Base-by-base conservation (phyloP, 2,888 invertebrate species). In the Phyllotreta striolata region DNA sequence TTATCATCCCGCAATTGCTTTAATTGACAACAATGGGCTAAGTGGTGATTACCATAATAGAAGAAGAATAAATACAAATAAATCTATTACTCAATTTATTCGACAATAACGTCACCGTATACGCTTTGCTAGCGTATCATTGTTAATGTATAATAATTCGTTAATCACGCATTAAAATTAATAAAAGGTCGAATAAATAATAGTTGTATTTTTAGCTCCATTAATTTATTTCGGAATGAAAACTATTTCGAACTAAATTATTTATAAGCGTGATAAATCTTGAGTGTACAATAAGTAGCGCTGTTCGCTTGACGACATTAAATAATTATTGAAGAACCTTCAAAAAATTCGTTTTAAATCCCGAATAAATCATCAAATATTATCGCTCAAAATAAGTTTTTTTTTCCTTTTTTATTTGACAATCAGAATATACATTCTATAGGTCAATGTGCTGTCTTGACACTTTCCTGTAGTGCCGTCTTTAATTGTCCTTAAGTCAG, bases 21-120 rank as follows among this genome's bases (percentile, higher is more conserved):
- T 77, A 77, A 78, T 78, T 78, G 77, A 77, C 73, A 3, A 74
- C 77, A 75, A 74, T 75, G 71, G 65, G 66, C 66, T 70, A 73
- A 73, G 73, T 70, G 69, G 69, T 69, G 72, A 72, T 73, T 71
- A 72, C 70, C 63, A 72, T 72, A 68, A 71, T 73, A 70, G 70
- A 73, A 72, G 70, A 69, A 70, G 70, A 58, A 54, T 34, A 63
- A 24, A 63, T 59, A 66, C 66, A 69, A 69, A 69, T 69, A 69
- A 72, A 70, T 69, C 72, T 66, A 73, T 72, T 71, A 70, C 69
- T 66, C 70, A 71, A 72, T 71, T 72, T 67, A 63, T 58, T 47
- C 54, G 66, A 69, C 67, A 69, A 69, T 69, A 64, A 65, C 67
- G 55, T 60, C 62, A 60, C 54, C 47, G 56, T 58, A n/a, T n/a